These are phyloP conservation scores for Saturnia pavonia DNA, from an alignment of 2,888 invertebrate species.

Conservation along the genomic window DNA sequence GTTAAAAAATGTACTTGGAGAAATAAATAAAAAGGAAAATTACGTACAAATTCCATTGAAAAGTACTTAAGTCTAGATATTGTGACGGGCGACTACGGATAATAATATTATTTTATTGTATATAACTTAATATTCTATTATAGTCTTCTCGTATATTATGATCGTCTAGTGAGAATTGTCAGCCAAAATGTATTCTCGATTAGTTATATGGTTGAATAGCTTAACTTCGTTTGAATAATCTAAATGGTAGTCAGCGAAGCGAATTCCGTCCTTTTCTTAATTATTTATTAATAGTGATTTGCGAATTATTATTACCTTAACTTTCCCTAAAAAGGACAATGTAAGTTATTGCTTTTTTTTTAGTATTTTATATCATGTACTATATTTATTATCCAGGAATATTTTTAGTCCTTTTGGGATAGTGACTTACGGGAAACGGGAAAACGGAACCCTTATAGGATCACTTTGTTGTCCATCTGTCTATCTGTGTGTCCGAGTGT, in stretches of 20 bases:
- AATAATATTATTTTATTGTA: too few species aligned
- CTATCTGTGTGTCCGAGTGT: too few species aligned
- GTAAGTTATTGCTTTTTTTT: neutral
- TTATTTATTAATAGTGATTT: neutral
- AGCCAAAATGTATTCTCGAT: neutral
- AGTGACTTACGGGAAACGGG: too few species aligned
- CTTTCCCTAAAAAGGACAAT: neutral
- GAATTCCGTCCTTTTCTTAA: neutral
- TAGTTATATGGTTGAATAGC: neutral
- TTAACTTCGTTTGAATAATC: conserved; percentile 4
- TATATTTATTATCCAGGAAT: neutral
- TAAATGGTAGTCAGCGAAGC: neutral
- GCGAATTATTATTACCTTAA: neutral
- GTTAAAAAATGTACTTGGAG: too few species aligned
- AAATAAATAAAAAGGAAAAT: too few species aligned
- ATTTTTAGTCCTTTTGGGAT: neutral
- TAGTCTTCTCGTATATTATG: neutral
- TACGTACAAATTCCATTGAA: too few species aligned
- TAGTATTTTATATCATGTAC: neutral
- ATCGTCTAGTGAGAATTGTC: neutral
- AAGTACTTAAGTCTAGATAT: too few species aligned
- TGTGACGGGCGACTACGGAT: too few species aligned
- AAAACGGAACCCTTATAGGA: too few species aligned
- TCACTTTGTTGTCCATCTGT: too few species aligned
- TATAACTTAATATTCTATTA: too few species aligned